Conservation (phyloP, 2,888 invertebrate genomes). For the Cylloceria caligata region DNA sequence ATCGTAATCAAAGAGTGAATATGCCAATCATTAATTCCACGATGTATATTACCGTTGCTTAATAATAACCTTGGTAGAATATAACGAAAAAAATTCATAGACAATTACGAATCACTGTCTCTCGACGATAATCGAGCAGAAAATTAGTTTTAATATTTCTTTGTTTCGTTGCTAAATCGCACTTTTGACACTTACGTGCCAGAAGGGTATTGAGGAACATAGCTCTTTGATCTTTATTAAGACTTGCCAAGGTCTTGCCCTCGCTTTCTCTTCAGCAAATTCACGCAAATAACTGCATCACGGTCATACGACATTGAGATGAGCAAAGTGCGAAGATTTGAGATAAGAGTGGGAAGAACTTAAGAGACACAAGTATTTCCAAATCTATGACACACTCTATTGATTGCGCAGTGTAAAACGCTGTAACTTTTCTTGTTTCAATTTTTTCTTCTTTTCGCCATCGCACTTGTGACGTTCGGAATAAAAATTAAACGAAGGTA, state of each 20-base stretch:
- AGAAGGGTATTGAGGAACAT: conserved; percentile 8
- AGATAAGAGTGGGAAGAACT: neutral
- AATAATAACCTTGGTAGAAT: neutral
- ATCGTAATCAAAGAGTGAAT: neutral
- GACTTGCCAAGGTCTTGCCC: conserved; percentile 41
- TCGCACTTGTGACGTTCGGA: neutral
- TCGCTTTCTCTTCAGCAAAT: conserved; percentile 61
- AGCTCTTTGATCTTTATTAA: conserved; percentile 26
- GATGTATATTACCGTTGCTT: conserved; percentile 4
- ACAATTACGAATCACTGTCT: neutral
- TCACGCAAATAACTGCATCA: conserved; percentile 44
- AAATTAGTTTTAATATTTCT: neutral
- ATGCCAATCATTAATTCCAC: neutral
- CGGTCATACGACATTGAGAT: conserved; percentile 33
- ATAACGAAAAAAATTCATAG: neutral
- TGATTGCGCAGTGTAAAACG: neutral
- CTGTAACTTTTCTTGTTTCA: neutral
- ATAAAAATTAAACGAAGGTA: conserved; percentile 3
- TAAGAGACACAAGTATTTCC: neutral
- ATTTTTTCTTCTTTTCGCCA: neutral
- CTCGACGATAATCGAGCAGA: neutral
- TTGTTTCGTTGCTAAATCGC: conserved; percentile 15
- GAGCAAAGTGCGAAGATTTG: conserved; percentile 46
- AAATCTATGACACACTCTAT: neutral
- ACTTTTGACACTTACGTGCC: neutral